Evolutionary conservation across 2,113 vertebrate genomes (phyloP).

Genomic region (Verasper variegatus): DNA sequence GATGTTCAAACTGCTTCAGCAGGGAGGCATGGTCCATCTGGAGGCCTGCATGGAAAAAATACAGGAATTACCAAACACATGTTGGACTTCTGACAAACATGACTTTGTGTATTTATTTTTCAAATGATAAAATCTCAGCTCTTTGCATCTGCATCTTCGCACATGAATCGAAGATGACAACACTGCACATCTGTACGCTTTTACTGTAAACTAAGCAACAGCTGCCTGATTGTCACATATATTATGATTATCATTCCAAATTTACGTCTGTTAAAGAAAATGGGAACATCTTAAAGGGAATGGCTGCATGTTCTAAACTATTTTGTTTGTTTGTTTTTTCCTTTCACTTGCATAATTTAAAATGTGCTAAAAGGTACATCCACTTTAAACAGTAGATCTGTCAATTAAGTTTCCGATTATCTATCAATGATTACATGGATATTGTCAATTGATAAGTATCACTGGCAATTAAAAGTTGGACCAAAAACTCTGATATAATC

Average conservation of each 20-base stretch:
- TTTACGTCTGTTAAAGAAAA: too few species aligned
- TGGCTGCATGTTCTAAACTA: too few species aligned
- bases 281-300: too few species aligned
- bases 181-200: background rate
- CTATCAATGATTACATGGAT: too few species aligned
- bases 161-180: background rate
- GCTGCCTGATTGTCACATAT: background rate
- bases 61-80: background rate
- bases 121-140: background rate
- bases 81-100: background rate
- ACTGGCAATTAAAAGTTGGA: too few species aligned
- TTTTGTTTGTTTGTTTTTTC: too few species aligned
- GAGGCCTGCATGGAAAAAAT: conserved; percentile 74
- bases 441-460: too few species aligned
- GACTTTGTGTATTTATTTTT: background rate
- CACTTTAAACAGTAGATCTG: too few species aligned
- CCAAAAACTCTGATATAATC: background rate
- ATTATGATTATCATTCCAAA: too few species aligned
- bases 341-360: too few species aligned
- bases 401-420: too few species aligned
- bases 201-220: background rate
- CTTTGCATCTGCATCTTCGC: background rate
- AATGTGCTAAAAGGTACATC: too few species aligned
- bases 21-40: conserved; percentile 89
- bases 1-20: conserved; percentile 93